Base-by-base conservation (phyloP, 2,797 vertebrate genomes). In the Smutsia temminckii region DNA sequence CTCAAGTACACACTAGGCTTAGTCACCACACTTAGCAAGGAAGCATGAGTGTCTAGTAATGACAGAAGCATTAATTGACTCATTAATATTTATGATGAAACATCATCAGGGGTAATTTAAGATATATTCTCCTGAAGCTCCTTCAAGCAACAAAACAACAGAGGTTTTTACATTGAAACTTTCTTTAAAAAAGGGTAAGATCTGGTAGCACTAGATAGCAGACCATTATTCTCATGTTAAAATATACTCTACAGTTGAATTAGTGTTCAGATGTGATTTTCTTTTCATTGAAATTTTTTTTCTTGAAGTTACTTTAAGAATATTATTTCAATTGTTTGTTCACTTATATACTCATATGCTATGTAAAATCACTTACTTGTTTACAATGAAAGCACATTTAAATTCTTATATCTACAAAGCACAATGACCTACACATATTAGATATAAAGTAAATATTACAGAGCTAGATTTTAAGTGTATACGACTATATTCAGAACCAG, bases 31-130 rank as follows among this genome's bases (percentile, higher is more conserved):
- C n/a, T 75, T 93, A 91, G 78, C 63, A 86, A 94, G 51, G 9
- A 89, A 68, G 57, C 12, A 13, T 51, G 37, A 81, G 57, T 80
- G 2, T 55, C 72, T 79, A n/a, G n/a, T 93, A 85, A 91, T 74
- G 66, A 74, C 10, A 84, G 90, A 89, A 83, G 4, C 29, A 27
- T 93, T 96, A 91, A 93, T 75, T 95, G 61, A 71, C 75, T 94
- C 21, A 93, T 96, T 95, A 94, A 69, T 89, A 96, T 95, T 75
- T 91, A 94, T 91, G 75, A 71, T 71, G 42, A 53, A 64, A 78
- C 49, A 53, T 17, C 84, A 40, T 94, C 46, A 85, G 34, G 75
- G 11, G 16, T 72, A 87, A 86, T 79, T 95, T 88, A 91, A 64
- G 69, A 91, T 96, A 74, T 89, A 6, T 71, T 57, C 96, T 91